Conservation (phyloP, 2,888 invertebrate species). For the Hipparchia semele region DNA sequence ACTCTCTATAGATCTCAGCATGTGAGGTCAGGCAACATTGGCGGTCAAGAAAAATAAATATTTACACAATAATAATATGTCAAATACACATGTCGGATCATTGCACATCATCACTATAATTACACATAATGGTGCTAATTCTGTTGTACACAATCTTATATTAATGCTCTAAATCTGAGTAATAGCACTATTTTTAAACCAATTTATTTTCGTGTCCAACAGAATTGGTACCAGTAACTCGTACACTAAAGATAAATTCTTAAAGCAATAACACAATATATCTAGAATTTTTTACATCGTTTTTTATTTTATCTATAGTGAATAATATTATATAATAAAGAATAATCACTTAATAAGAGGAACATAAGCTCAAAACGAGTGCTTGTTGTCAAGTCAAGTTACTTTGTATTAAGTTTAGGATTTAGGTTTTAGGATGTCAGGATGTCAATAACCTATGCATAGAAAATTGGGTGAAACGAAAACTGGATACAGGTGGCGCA, state of each 20-base stretch:
- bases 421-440: too few species aligned
- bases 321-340: conserved; percentile 39
- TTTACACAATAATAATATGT: conserved; percentile 32
- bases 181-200: too few species aligned
- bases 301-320: conserved; percentile 27
- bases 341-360: conserved; percentile 48
- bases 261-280: conserved; percentile 42
- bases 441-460: too few species aligned
- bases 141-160: too few species aligned
- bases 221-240: conserved; percentile 26
- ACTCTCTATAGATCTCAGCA: too few species aligned
- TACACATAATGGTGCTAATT: background rate
- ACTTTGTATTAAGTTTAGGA: conserved; percentile 1
- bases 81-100: conserved; percentile 26
- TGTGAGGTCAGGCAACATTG: conserved; percentile 42
- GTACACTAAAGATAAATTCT: conserved; percentile 45
- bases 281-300: conserved; percentile 45
- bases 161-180: too few species aligned
- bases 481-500: too few species aligned
- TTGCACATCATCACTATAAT: conserved; percentile 41
- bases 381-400: conserved; percentile 20
- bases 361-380: conserved; percentile 41
- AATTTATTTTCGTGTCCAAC: too few species aligned
- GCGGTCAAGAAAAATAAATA: conserved; percentile 43
- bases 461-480: too few species aligned